Evolutionary conservation across 2,797 vertebrate genomes (phyloP).

Genomic region (Dromococcyx pavoninus): DNA sequence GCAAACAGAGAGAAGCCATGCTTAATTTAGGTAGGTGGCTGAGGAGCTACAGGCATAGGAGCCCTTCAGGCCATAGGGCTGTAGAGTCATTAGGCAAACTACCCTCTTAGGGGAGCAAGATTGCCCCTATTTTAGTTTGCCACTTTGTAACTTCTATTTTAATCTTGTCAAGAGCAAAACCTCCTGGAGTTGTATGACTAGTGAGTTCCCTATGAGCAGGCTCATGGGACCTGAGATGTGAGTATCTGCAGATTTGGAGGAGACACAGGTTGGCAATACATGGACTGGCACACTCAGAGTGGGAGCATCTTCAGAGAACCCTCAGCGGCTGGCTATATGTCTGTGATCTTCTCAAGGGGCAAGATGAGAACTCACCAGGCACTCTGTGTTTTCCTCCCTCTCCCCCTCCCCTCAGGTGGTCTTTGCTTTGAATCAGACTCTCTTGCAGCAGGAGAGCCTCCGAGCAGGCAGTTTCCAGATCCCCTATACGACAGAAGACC

Average conservation of each 20-base stretch:
- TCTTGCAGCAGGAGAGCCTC: constrained; percentile 88
- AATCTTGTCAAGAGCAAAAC: background rate
- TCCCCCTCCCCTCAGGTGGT: constrained; percentile 78
- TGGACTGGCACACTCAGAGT: accelerated
- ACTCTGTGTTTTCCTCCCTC: constrained; percentile 56
- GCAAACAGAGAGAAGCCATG: background rate
- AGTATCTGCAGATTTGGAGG: background rate
- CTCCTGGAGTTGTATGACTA: background rate
- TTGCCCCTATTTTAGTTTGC: background rate
- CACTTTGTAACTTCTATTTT: background rate
- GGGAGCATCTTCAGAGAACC: background rate
- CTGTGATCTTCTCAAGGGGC: background rate
- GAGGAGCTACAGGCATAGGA: background rate
- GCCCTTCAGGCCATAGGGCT: accelerated
- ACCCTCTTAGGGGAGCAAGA: background rate
- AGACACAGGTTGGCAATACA: accelerated
- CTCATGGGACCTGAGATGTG: background rate
- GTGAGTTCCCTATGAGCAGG: background rate
- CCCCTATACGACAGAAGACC: constrained; percentile 86
- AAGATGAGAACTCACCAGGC: constrained; percentile 26
- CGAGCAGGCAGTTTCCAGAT: constrained; percentile 84
- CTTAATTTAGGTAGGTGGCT: background rate
- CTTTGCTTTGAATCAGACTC: constrained; percentile 91
- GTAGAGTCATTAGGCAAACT: background rate
- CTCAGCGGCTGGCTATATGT: background rate